phyloP scores from a whole-genome alignment of 1,140 invertebrate species.

The Bombus vancouverensis region DNA sequence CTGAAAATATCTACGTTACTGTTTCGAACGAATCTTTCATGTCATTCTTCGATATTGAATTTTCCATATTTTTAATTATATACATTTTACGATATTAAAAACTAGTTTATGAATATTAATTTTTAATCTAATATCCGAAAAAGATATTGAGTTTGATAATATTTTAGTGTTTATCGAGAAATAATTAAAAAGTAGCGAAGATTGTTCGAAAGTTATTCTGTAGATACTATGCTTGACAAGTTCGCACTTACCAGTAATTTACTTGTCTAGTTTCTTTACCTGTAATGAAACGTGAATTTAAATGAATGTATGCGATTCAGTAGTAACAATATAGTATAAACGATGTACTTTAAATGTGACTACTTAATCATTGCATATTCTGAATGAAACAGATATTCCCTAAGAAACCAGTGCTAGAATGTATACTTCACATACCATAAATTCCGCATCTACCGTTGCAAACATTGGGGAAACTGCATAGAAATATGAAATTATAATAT shows the following conservation, averaged over 20 bases:
- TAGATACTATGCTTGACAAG: background rate
- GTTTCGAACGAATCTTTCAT: no score
- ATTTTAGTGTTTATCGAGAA: no score
- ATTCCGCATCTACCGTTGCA: background rate
- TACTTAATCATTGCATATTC: background rate
- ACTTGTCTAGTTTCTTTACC: background rate
- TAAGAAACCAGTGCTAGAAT: background rate
- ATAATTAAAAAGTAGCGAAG: background rate
- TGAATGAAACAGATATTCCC: background rate
- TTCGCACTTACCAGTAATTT: background rate
- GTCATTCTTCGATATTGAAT: no score
- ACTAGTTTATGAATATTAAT: no score
- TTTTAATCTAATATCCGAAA: no score
- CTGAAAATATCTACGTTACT: no score
- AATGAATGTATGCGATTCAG: background rate
- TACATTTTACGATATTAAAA: no score
- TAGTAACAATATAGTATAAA: conserved; percentile 12
- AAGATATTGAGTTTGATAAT: no score
- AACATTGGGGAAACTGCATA: background rate
- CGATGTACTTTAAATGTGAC: background rate
- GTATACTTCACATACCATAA: background rate
- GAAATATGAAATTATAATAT: background rate
- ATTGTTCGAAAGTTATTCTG: background rate
- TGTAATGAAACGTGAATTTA: conserved; percentile 7
- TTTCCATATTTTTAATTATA: no score